Percentiles rank a stretch among this genome's conserved stretches.
phyloP scores from a whole-genome alignment of 2,888 invertebrate species.

The Leucania comma region DNA sequence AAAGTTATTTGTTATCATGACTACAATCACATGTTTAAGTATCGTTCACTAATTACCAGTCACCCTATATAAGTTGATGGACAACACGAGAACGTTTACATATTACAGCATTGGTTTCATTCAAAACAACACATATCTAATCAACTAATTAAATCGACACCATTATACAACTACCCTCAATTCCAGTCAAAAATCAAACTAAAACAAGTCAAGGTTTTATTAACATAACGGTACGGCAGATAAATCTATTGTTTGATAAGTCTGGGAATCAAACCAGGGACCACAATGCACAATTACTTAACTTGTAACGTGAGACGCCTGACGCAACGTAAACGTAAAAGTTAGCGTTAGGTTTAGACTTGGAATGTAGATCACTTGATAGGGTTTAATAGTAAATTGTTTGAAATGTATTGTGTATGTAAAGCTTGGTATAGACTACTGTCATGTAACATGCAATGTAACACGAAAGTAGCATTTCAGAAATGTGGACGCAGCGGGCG shows the following conservation, averaged over 20 bases:
- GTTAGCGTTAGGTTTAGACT: slow-evolving; percentile 20
- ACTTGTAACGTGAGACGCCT: slow-evolving; percentile 64
- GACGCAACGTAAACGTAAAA: slow-evolving; percentile 48
- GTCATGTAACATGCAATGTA: too few species aligned
- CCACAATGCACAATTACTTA: slow-evolving; percentile 77
- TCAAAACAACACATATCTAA: slow-evolving; percentile 5
- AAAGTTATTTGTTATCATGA: too few species aligned
- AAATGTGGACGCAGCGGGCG: too few species aligned
- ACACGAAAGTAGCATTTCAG: too few species aligned
- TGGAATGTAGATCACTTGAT: slow-evolving; percentile 36
- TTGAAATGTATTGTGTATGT: slow-evolving; percentile 16
- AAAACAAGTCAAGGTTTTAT: slow-evolving; percentile 72
- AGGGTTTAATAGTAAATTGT: slow-evolving; percentile 10
- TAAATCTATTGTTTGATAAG: slow-evolving; percentile 75
- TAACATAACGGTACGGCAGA: slow-evolving; percentile 67
- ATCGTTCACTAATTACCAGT: too few species aligned
- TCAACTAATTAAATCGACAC: slow-evolving; percentile 18
- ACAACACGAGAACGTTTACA: neutral
- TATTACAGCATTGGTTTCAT: slow-evolving; percentile 1
- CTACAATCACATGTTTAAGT: too few species aligned
- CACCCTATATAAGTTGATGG: neutral
- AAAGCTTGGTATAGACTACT: too few species aligned
- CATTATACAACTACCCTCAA: slow-evolving; percentile 30
- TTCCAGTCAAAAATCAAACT: slow-evolving; percentile 31
- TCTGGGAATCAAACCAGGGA: slow-evolving; percentile 76